Percentiles rank a stretch among this genome's conserved stretches.
Evolutionary conservation across 2,797 vertebrate genomes (phyloP).

Genomic region (Toxotes lorentzi): DNA sequence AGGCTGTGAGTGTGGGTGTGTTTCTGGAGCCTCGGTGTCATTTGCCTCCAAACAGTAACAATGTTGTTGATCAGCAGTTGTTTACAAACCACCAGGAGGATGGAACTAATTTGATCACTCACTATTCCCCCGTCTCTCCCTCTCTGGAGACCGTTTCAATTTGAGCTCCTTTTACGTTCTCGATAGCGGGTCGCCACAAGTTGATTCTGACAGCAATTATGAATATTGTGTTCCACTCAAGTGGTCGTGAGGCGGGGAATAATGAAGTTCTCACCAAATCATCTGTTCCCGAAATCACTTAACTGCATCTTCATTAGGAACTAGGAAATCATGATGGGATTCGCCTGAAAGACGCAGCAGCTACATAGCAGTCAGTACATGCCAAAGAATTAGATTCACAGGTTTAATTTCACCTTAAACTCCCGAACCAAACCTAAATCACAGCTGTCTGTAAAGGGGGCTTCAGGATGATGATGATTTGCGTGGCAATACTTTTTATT

Average conservation of each 20-base stretch:
- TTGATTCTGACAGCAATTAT: constrained; percentile 79
- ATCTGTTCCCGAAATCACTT: constrained; percentile 71
- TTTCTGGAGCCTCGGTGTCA: constrained; percentile 54
- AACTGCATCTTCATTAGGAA: constrained; percentile 71
- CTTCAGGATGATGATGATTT: neutral
- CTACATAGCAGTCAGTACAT: neutral
- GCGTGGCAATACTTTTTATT: neutral
- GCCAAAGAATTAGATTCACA: neutral
- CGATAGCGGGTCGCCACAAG: constrained; percentile 48
- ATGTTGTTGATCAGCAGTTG: constrained; percentile 76
- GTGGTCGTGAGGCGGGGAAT: constrained; percentile 61
- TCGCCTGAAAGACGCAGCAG: neutral
- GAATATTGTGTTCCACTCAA: constrained; percentile 73
- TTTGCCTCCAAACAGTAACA: constrained; percentile 65
- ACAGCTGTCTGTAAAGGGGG: neutral
- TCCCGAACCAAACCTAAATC: neutral
- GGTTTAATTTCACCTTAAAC: neutral
- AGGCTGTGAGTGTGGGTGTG: constrained; percentile 49
- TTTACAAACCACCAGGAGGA: constrained; percentile 75
- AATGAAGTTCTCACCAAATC: constrained; percentile 76
- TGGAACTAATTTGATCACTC: constrained; percentile 74
- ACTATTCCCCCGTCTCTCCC: constrained; percentile 48
- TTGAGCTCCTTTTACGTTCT: constrained; percentile 56
- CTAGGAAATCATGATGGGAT: constrained; percentile 34
- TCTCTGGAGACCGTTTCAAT: constrained; percentile 64